A percentile compares a stretch with the other conserved stretches of the same genome.
These are phyloP conservation scores for Lytechinus pictus DNA, from an alignment of 35 echinoderm and acorn worm species.

Conservation along the genomic window DNA sequence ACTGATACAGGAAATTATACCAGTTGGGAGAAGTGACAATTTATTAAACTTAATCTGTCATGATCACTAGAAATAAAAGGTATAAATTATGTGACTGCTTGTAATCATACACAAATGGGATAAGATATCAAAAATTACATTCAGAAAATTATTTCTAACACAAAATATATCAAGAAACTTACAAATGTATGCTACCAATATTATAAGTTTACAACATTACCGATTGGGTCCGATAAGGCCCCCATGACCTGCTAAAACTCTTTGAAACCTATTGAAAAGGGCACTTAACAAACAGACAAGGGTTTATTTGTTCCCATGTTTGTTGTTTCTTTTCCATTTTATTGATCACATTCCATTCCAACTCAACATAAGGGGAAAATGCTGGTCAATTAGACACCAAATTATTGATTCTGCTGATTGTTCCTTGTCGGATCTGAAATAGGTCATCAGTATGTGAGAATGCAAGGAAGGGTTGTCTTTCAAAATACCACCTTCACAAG, in stretches of 20 bases:
- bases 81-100: too few species aligned
- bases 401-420: neutral
- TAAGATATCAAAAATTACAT: neutral
- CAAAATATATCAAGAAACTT: neutral
- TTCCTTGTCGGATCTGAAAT: neutral
- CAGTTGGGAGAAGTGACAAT: too few species aligned
- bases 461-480: neutral
- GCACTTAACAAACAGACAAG: neutral
- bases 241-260: neutral
- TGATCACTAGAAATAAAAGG: too few species aligned
- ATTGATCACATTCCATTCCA: neutral
- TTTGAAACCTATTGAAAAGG: neutral
- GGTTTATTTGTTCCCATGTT: neutral
- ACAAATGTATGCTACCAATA: too few species aligned
- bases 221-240: neutral
- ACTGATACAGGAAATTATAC: too few species aligned
- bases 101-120: too few species aligned
- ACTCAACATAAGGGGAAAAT: neutral
- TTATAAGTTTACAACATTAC: too few species aligned
- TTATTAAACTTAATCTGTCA: too few species aligned
- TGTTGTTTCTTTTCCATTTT: neutral
- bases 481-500: neutral
- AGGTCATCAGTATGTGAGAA: neutral
- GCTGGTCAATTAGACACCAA: conserved; percentile 9
- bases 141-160: neutral